Evolutionary conservation across 2,113 vertebrate species (phyloP), one percentile per base, ranked within the genome.

Genomic region (Burhinus bistriatus): DNA sequence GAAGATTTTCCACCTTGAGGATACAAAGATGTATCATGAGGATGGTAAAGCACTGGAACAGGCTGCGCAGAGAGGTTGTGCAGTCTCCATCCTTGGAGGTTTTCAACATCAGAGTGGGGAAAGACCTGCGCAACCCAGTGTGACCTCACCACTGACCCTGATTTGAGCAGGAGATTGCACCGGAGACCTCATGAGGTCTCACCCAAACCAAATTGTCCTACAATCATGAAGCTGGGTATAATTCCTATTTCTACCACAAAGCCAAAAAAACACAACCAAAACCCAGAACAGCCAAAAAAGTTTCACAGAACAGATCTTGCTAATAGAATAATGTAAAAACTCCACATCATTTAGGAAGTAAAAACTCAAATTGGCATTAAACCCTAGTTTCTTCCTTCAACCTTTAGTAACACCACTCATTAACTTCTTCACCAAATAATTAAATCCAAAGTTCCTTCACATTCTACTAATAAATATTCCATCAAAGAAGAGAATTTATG

Each of bases 1-100:
- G 34, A 47, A 65, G 27, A 1, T 34, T 58, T n/a, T 51, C 15
- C 29, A 59, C 27, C 47, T 58, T 3, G 2, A 72, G n/a, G 15
- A 45, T 12, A 58, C 3, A 3, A 30, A 40, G 25, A 6, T 5
- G 11, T 11, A 47, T 38, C 5, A 1, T 0, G 22, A 58, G 30
- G 57, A 52, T 12, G 9, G 25, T 23, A 40, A 51, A 82, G 36
- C 34, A 36, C 11, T 18, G 25, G 20, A 71, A 76, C 8, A 59
- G 34, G 21, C 25, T 88, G 75, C 27, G n/a, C 16, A 59, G 55
- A 14, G n/a, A 54, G 9, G n/a, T 0, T 54, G 15, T 32, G 51
- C 51, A 44, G 23, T 8, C 30, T 64, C 42, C 9, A 26, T 15
- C 12, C 52, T 42, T 45, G 26, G 34, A 79, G 15, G 18, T 44